Evolutionary conservation across 1,140 invertebrate genomes (phyloP).

Genomic region (Ceratina japonica): DNA sequence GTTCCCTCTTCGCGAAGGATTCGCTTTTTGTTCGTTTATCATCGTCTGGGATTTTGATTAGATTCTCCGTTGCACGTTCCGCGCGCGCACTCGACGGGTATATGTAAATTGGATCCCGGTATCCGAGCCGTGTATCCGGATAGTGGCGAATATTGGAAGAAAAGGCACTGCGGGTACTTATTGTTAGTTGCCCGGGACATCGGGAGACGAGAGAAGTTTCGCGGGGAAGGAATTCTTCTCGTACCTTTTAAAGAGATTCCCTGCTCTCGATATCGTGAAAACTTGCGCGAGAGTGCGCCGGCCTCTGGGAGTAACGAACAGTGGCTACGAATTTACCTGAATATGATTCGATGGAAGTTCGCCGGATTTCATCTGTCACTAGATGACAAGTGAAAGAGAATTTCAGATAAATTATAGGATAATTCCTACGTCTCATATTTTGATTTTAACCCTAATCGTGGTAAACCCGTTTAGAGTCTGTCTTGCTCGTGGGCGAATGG

Average conservation of each 20-base stretch:
- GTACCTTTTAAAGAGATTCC: constrained; percentile 18
- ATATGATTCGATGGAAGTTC: not conserved
- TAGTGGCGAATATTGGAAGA: constrained; percentile 29
- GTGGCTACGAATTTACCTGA: not conserved
- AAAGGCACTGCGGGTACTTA: not conserved
- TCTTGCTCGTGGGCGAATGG: too few species aligned
- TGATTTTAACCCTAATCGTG: too few species aligned
- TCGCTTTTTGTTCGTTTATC: not conserved
- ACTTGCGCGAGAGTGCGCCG: not conserved
- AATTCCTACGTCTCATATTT: not conserved
- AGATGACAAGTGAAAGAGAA: not conserved
- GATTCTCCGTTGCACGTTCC: constrained; percentile 17
- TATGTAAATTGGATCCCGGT: constrained; percentile 44
- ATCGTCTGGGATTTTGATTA: constrained; percentile 7
- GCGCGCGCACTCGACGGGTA: not conserved
- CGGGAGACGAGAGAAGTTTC: constrained; percentile 22
- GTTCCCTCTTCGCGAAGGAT: not conserved
- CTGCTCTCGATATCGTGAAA: not conserved
- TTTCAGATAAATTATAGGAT: not conserved
- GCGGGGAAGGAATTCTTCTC: constrained; percentile 25
- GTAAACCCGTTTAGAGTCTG: too few species aligned
- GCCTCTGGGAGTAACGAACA: not conserved
- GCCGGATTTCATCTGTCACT: too few species aligned
- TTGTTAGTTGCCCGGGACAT: not conserved
- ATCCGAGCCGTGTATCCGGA: not conserved